Base-by-base conservation (phyloP, 2,113 vertebrate species). In the Syngnathoides biaculeatus region DNA sequence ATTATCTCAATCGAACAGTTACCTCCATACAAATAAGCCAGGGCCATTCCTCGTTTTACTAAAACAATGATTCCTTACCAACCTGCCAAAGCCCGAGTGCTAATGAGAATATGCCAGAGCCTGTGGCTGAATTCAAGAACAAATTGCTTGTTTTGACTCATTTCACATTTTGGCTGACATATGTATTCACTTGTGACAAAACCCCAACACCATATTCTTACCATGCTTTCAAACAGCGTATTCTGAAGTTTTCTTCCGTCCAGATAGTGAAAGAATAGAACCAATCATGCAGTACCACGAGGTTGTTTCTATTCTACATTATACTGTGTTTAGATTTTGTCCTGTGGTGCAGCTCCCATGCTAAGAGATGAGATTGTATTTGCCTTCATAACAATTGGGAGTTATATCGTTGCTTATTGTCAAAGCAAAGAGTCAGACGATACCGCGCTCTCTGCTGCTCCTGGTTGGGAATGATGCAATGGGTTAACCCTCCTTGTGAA, bases 1-100 rank as follows among this genome's bases (percentile, higher is more conserved):
- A 68, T 76, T 85, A 90, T 88, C 86, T 80, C 72, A 85, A 84
- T 77, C 80, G 72, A 89, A 87, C 87, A 90, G 86, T 89, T 86
- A 82, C 84, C 85, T 87, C 80, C 65, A 39, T 35, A 77, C 65
- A 73, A 71, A 75, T 78, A 40, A 75, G 73, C 76, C 72, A 73
- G 78, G 70, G 65, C 66, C 43, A 35, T 76, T 72, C 78, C 64
- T 45, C 74, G 61, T 83, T 77, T 75, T 71, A 69, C 71, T 78
- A 71, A 86, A 84, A 88, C 85, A 89, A 87, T 86, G 73, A 73
- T 66, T 68, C 71, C 69, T 59, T 52, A 77, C 48, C 71, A 82
- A 82, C 77, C 70, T 78, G 73, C 68, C 67, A 60, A 79, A 72
- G 69, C 13, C 67, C 53, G 61, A 77, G 62, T 72, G 72, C 48